Conservation (phyloP, 2,113 vertebrate genomes). For the Entosphenus tridentatus region DNA sequence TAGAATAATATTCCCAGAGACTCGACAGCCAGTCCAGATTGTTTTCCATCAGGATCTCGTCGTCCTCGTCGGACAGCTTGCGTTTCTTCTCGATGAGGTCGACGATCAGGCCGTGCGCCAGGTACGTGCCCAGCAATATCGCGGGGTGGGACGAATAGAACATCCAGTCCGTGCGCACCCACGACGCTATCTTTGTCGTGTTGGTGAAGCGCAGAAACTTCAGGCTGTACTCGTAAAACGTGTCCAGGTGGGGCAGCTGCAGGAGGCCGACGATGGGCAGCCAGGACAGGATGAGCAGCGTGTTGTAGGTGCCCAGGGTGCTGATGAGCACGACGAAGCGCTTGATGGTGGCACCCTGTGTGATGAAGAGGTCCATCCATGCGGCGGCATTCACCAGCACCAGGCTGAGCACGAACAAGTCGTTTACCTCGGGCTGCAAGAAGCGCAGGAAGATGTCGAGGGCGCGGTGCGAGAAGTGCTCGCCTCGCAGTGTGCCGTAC, state of each 20-base stretch:
- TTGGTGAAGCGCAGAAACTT: conserved; percentile 77
- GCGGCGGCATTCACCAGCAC: conserved; percentile 86
- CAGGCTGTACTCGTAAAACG: conserved; percentile 71
- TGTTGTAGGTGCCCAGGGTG: conserved; percentile 92
- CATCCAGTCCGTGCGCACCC: conserved; percentile 81
- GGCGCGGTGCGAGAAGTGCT: conserved; percentile 66
- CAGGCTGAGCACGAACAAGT: conserved; percentile 77
- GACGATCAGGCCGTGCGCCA: conserved; percentile 66
- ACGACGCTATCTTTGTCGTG: conserved; percentile 66
- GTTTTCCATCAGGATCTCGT: conserved; percentile 51
- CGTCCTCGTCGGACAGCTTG: conserved; percentile 31
- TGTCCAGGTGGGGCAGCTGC: conserved; percentile 72
- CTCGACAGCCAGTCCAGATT: conserved; percentile 87
- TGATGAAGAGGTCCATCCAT: conserved; percentile 97
- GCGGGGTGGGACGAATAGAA: conserved; percentile 92
- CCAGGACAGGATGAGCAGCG: conserved; percentile 80
- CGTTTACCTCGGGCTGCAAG: conserved; percentile 82
- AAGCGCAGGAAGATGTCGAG: conserved; percentile 88
- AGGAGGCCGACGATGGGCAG: conserved; percentile 81
- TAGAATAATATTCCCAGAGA: conserved; percentile 95
- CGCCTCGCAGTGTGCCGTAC: conserved; percentile 71
- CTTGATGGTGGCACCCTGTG: conserved; percentile 84
- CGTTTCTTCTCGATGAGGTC: conserved; percentile 95
- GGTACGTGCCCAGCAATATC: conserved; percentile 76
- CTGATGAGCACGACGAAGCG: conserved; percentile 91